Evolutionary conservation across 2,888 invertebrate genomes (phyloP).

Genomic region (Hyposoter dolosus): DNA sequence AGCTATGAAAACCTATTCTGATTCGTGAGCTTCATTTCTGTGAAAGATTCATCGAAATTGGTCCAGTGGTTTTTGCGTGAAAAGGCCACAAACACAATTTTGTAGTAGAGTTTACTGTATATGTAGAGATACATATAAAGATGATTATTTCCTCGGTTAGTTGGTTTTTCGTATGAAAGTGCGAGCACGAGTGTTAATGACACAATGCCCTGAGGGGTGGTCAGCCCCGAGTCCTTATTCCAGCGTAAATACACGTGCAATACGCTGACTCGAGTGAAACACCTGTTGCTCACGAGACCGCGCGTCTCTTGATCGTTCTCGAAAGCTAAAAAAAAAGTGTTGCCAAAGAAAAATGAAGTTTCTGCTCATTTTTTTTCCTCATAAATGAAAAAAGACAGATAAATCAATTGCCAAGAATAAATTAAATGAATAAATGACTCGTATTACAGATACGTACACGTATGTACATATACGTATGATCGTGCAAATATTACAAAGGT

Average conservation of each 20-base stretch:
- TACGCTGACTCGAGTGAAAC: constrained; percentile 5
- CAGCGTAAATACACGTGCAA: constrained; percentile 43
- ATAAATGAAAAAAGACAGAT: background rate
- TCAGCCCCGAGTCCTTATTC: constrained; percentile 37
- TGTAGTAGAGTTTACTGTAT: too few species aligned
- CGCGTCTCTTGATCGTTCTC: constrained; percentile 1
- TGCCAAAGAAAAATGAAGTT: background rate
- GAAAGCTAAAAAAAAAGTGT: background rate
- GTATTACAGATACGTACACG: background rate
- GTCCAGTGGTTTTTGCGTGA: too few species aligned
- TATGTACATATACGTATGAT: background rate
- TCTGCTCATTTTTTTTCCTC: background rate
- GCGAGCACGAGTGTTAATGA: constrained; percentile 66
- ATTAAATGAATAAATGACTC: background rate
- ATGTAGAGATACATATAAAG: background rate
- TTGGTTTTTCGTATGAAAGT: constrained; percentile 19
- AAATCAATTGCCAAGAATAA: background rate
- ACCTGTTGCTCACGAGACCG: constrained; percentile 30
- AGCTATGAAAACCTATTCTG: too few species aligned
- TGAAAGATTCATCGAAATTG: too few species aligned
- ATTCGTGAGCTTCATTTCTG: too few species aligned
- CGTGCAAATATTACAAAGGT: constrained; percentile 18
- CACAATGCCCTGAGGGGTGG: constrained; percentile 63
- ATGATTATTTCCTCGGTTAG: constrained; percentile 35
- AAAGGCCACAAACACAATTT: too few species aligned